phyloP scores from a whole-genome alignment of 2,797 vertebrate species.

The Sebastes dallii region DNA sequence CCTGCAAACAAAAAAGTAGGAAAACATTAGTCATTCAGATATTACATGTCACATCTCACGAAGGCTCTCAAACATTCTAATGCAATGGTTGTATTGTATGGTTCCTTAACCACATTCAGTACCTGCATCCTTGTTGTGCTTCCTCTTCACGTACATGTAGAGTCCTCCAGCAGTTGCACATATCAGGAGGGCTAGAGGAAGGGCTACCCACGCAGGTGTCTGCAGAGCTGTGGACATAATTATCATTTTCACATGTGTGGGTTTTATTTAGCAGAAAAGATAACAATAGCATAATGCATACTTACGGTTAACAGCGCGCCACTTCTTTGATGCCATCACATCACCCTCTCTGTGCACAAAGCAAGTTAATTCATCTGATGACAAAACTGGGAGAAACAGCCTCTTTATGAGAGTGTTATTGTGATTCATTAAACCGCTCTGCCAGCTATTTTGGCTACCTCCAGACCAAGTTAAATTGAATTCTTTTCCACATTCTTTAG shows the following conservation, averaged over 20 bases:
- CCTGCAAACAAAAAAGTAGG: conserved; percentile 31
- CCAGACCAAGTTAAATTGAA: conserved; percentile 64
- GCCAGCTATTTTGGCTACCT: not conserved
- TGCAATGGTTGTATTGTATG: not conserved
- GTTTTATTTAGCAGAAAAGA: not conserved
- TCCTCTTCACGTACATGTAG: conserved; percentile 50
- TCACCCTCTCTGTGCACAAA: conserved; percentile 56
- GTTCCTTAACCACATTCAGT: not conserved
- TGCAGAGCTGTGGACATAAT: conserved; percentile 33
- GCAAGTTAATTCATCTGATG: conserved; percentile 36
- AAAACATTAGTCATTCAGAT: not conserved
- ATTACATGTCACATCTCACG: not conserved
- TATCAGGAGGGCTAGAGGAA: conserved; percentile 43
- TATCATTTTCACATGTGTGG: not conserved
- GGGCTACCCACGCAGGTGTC: conserved; percentile 28
- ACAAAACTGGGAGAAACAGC: conserved; percentile 33
- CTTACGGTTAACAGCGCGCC: conserved; percentile 35
- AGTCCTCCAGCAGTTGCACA: conserved; percentile 30
- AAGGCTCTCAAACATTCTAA: too few species aligned
- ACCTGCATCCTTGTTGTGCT: conserved; percentile 38
- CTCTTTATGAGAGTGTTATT: conserved; percentile 42
- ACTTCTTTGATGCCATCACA: conserved; percentile 48
- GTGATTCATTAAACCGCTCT: not conserved
- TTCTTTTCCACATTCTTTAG: conserved; percentile 49
- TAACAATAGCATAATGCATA: not conserved